phyloP scores from a whole-genome alignment of 1,140 invertebrate genomes.

The Lordiphosa stackelbergi region DNA sequence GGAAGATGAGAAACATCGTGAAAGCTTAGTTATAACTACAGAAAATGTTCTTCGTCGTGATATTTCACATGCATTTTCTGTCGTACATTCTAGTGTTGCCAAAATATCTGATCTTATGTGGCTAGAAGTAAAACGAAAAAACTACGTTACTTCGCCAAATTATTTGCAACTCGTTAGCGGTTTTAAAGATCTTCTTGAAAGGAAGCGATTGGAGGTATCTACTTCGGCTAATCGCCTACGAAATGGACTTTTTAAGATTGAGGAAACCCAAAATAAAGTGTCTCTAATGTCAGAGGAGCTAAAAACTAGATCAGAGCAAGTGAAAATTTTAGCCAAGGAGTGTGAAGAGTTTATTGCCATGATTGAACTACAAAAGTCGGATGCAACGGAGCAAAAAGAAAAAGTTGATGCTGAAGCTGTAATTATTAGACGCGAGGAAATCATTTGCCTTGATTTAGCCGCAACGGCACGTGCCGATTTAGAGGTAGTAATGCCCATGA shows the following conservation, averaged over 20 bases:
- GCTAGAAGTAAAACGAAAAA: constrained; percentile 86
- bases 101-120: constrained; percentile 85
- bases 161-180: constrained; percentile 89
- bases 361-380: too few relatives aligned
- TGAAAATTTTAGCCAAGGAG: too few relatives aligned
- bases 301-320: too few relatives aligned
- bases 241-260: too few relatives aligned
- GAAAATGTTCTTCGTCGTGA: too few relatives aligned
- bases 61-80: constrained; percentile 3
- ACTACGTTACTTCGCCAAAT: constrained; percentile 91
- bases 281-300: too few relatives aligned
- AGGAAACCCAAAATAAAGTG: too few relatives aligned
- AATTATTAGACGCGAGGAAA: constrained; percentile 88
- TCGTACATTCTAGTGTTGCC: constrained; percentile 87
- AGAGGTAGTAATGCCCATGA: constrained; percentile 88
- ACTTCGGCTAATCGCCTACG: too few relatives aligned
- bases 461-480: constrained; percentile 88
- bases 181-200: constrained; percentile 87
- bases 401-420: constrained; percentile 72
- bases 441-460: constrained; percentile 87
- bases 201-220: constrained; percentile 11
- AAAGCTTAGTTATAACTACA: too few relatives aligned
- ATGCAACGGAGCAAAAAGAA: too few relatives aligned
- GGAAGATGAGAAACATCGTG: too few relatives aligned
- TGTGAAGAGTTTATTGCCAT: too few relatives aligned